Base-by-base conservation (phyloP, 2,113 vertebrate species). In the Okapia johnstoni region DNA sequence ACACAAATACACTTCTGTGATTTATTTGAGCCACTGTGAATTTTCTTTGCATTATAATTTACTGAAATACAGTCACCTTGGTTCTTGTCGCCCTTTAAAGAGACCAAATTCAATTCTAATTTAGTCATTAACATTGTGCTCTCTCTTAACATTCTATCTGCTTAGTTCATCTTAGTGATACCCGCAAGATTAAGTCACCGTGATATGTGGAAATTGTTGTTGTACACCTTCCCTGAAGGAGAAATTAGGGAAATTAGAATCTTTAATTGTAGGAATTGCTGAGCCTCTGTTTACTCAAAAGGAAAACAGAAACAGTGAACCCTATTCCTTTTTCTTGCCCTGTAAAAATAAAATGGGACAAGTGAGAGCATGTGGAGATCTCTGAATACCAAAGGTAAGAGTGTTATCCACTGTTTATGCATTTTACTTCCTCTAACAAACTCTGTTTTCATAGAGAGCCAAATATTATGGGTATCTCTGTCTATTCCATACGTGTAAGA, bases 241-340 rank as follows among this genome's bases (percentile, higher is more conserved):
- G 30, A 92, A 94, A 66, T 40, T 84, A 81, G 46, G 17, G 70
- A 96, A 95, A 84, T 73, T 43, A 73, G 70, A 63, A 97, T 76
- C 94, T 76, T 96, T 70, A 95, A 79, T 30, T 81, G 43, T 6
- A 96, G 63, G 33, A 52, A 92, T 79, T 85, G 92, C 60, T 89
- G 79, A n/a, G 15, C 4, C 57, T 79, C 48, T 84, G 30, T 92
- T 83, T 30, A 88, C 36, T 26, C 36, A 66, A 40, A 15, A 81
- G 26, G 88, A 40, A 94, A 92, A 88, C n/a, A 93, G 14, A 84
- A 23, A 92, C n/a, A 58, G 52, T 6, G 48, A 88, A 26, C 13
- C 17, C 28, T 84, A 19, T 23, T 66, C 8, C 50, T 26, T 52
- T 55, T 77, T 85, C 50, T 52, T 4, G 54, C 55, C 55, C 11